Evolutionary conservation across 2,113 vertebrate genomes (phyloP).

Genomic region (Apus apus): DNA sequence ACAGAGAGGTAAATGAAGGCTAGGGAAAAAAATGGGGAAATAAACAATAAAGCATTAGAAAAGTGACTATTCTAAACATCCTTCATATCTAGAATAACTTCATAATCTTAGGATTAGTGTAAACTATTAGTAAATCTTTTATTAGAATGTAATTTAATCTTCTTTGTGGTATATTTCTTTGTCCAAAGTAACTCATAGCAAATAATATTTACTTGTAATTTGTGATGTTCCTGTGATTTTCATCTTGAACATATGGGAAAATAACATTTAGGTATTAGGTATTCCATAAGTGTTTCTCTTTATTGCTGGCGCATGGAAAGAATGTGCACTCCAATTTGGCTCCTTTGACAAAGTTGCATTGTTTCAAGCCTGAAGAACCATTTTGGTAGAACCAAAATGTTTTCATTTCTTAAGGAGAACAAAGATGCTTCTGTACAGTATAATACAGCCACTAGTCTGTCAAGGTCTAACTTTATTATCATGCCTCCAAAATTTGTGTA

Average conservation of each 20-base stretch:
- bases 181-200: neutral
- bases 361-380: neutral
- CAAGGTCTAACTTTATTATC: conserved; percentile 12
- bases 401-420: neutral
- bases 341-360: neutral
- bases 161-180: neutral
- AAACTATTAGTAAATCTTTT: neutral
- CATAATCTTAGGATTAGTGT: neutral
- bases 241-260: neutral
- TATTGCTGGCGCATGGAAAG: neutral
- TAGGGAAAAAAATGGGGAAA: neutral
- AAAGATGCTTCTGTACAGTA: neutral
- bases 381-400: neutral
- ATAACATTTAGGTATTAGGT: neutral
- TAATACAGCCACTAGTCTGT: neutral
- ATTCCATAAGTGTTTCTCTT: neutral
- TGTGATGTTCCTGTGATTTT: neutral
- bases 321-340: neutral
- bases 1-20: neutral
- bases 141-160: neutral
- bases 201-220: neutral
- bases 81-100: neutral
- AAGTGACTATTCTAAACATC: neutral
- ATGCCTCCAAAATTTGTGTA: neutral
- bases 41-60: neutral